phyloP scores from a whole-genome alignment of 2,888 invertebrate genomes.

The Anticlea derivata region DNA sequence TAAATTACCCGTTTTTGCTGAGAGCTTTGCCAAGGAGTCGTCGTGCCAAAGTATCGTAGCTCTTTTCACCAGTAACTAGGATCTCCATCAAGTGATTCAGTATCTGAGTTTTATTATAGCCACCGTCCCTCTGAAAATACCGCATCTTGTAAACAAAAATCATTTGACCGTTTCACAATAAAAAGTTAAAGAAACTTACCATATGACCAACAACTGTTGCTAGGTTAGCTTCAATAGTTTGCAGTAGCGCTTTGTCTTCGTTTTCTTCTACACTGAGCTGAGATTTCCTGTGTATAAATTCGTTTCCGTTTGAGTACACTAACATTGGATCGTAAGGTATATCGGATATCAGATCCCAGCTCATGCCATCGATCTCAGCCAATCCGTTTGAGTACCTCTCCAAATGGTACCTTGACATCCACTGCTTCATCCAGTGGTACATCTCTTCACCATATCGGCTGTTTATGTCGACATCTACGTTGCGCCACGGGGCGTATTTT shows the following conservation, averaged over 20 bases:
- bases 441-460: slow-evolving; percentile 85
- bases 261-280: slow-evolving; percentile 62
- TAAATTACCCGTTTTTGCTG: slow-evolving; percentile 54
- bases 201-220: slow-evolving; percentile 56
- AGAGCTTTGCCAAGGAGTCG: slow-evolving; percentile 52
- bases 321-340: slow-evolving; percentile 85
- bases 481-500: slow-evolving; percentile 83
- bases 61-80: slow-evolving; percentile 62
- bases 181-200: slow-evolving; percentile 50
- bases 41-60: slow-evolving; percentile 64
- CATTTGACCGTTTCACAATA: not conserved
- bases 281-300: slow-evolving; percentile 82
- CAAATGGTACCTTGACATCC: slow-evolving; percentile 87
- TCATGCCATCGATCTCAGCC: slow-evolving; percentile 81
- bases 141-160: slow-evolving; percentile 28
- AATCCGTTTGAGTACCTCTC: slow-evolving; percentile 88
- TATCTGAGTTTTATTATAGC: slow-evolving; percentile 68
- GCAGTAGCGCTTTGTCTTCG: slow-evolving; percentile 52
- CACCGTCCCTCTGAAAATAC: slow-evolving; percentile 63
- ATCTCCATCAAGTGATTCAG: slow-evolving; percentile 70
- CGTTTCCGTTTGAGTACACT: slow-evolving; percentile 85
- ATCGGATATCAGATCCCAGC: slow-evolving; percentile 74
- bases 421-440: slow-evolving; percentile 86
- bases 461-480: slow-evolving; percentile 60
- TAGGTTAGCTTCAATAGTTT: slow-evolving; percentile 66